Conservation (phyloP, 1,140 invertebrate species). For the Musca domestica region DNA sequence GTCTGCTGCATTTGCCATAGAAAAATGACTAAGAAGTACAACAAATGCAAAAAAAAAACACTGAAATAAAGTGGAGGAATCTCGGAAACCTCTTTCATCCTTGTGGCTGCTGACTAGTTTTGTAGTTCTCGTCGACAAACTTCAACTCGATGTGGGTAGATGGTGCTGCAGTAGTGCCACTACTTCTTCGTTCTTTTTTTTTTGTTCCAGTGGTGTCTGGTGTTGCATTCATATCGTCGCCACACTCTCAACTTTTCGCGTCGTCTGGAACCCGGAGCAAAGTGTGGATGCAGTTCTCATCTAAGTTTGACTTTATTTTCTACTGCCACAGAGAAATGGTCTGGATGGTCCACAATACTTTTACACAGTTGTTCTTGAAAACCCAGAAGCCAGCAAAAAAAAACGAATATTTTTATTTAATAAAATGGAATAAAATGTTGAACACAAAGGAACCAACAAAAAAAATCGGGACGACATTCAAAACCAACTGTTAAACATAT, state of each 20-base stretch:
- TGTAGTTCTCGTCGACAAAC: slow-evolving; percentile 4
- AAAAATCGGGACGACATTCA: slow-evolving; percentile 5
- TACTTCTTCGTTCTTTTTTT: background rate
- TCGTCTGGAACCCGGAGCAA: background rate
- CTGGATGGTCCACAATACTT: background rate
- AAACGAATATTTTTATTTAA: slow-evolving; percentile 1
- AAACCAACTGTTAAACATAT: slow-evolving; percentile 20
- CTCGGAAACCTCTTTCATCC: slow-evolving; percentile 24
- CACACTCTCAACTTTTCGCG: too few species aligned
- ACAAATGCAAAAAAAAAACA: background rate
- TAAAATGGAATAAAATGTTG: background rate
- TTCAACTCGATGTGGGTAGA: background rate
- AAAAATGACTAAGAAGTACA: background rate
- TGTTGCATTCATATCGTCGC: too few species aligned
- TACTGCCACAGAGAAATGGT: background rate
- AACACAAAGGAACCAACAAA: background rate
- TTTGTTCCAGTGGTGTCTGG: background rate
- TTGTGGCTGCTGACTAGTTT: slow-evolving; percentile 24
- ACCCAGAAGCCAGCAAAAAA: background rate
- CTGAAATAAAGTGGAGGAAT: background rate
- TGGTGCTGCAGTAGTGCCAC: slow-evolving; percentile 7
- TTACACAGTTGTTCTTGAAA: slow-evolving; percentile 6
- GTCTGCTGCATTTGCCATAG: slow-evolving; percentile 18
- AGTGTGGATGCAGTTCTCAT: background rate
- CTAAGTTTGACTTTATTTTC: slow-evolving; percentile 12